These are phyloP conservation scores for Pristionchus exspectatus DNA, from an alignment of 2,888 invertebrate genomes.

Conservation along the genomic window DNA sequence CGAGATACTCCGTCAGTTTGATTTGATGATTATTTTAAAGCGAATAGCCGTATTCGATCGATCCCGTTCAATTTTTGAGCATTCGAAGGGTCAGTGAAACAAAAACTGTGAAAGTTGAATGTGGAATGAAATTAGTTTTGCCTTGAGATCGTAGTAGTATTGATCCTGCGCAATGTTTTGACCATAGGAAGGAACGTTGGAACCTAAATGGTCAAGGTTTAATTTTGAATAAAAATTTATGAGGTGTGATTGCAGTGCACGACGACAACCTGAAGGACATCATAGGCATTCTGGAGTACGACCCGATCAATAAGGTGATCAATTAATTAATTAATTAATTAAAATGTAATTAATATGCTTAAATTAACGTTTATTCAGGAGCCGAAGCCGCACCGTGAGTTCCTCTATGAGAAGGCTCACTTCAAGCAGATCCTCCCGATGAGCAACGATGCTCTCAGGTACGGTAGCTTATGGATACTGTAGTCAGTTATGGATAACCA, in stretches of 20 bases:
- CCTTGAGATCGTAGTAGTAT: not conserved
- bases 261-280: constrained; percentile 85
- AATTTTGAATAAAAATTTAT: not conserved
- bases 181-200: not conserved
- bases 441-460: constrained; percentile 91
- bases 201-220: not conserved
- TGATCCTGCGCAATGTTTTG: not conserved
- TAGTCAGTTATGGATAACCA: not conserved
- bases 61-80: too few species aligned
- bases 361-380: constrained; percentile 58
- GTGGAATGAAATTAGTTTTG: not conserved
- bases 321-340: not conserved
- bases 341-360: not conserved
- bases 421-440: constrained; percentile 88
- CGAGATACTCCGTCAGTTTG: constrained; percentile 82
- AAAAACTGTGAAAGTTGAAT: not conserved
- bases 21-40: not conserved
- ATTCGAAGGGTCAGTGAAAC: too few species aligned
- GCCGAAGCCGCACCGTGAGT: constrained; percentile 90
- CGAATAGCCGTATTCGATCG: not conserved
- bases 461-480: not conserved
- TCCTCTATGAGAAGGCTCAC: constrained; percentile 91
- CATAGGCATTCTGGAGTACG: constrained; percentile 98
- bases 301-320: constrained; percentile 83
- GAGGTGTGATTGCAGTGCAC: constrained; percentile 23